A percentile compares a stretch with the other conserved stretches of the same genome.
Evolutionary conservation across 2,888 invertebrate species (phyloP).

Genomic region (Stenichneumon culpator): DNA sequence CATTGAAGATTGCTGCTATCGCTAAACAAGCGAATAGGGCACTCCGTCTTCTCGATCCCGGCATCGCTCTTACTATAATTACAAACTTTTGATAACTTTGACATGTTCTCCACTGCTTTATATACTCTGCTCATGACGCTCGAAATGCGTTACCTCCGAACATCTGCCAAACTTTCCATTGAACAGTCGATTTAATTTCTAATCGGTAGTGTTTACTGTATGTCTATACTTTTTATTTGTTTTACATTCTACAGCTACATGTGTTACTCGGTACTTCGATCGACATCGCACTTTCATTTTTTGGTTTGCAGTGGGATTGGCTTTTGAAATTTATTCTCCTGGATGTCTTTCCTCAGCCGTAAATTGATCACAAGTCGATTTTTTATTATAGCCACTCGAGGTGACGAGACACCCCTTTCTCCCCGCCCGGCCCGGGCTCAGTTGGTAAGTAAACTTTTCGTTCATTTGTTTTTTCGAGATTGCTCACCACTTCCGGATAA

Average conservation of each 20-base stretch:
- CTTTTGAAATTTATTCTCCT: constrained; percentile 42
- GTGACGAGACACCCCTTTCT: too few species aligned
- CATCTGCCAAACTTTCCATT: background rate
- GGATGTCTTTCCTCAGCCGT: constrained; percentile 46
- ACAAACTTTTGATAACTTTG: background rate
- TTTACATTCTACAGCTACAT: background rate
- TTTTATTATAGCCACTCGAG: background rate
- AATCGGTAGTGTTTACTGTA: background rate
- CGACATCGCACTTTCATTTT: too few species aligned
- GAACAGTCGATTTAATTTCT: background rate
- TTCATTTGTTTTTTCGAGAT: too few species aligned
- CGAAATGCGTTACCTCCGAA: background rate
- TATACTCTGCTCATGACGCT: background rate
- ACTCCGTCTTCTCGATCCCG: background rate
- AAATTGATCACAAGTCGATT: background rate
- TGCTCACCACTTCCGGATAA: too few species aligned
- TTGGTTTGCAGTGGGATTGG: constrained; percentile 48
- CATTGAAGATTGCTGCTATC: background rate
- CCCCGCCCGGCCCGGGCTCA: too few species aligned
- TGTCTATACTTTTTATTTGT: background rate
- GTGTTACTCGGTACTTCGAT: too few species aligned
- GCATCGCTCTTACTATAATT: background rate
- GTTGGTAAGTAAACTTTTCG: too few species aligned
- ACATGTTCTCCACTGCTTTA: background rate
- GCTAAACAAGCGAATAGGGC: background rate